Evolutionary conservation across 2,888 invertebrate species (phyloP).

Genomic region (Gastracanthus pulcherrimus): DNA sequence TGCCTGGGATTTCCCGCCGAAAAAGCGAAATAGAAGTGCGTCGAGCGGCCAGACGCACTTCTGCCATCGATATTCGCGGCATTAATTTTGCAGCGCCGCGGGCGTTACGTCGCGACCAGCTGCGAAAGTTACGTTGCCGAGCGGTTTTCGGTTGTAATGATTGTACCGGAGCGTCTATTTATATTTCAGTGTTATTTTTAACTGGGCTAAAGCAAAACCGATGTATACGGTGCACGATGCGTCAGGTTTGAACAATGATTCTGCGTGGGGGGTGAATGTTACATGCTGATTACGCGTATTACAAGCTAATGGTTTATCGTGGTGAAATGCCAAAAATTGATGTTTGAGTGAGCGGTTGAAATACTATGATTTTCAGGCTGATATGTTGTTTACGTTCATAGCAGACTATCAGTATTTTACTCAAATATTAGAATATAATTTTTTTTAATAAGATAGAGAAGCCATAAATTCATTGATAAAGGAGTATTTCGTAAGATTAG

Average conservation of each 20-base stretch:
- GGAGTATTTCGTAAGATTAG: too few relatives aligned
- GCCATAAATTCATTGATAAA: too few relatives aligned
- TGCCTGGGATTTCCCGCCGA: conserved; percentile 1
- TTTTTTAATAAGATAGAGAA: too few relatives aligned
- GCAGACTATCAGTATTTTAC: too few relatives aligned
- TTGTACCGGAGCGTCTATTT: not conserved
- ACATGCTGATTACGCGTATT: conserved; percentile 11
- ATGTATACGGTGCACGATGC: not conserved
- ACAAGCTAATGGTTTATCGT: conserved; percentile 12
- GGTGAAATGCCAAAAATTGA: too few relatives aligned
- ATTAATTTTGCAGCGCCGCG: conserved; percentile 70
- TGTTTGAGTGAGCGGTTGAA: too few relatives aligned
- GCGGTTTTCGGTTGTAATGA: too few relatives aligned
- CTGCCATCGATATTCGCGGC: conserved; percentile 66
- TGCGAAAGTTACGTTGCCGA: too few relatives aligned
- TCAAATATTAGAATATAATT: too few relatives aligned
- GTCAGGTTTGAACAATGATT: not conserved
- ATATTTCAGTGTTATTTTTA: conserved; percentile 3
- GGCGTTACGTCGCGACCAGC: conserved; percentile 51
- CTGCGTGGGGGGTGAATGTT: not conserved
- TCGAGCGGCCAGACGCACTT: not conserved
- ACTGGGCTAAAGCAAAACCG: not conserved
- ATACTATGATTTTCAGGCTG: too few relatives aligned
- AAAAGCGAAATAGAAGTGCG: conserved; percentile 28
- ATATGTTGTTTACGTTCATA: too few relatives aligned